These are phyloP conservation scores for Sympetrum striolatum DNA, from an alignment of 2,888 invertebrate genomes.

Conservation along the genomic window DNA sequence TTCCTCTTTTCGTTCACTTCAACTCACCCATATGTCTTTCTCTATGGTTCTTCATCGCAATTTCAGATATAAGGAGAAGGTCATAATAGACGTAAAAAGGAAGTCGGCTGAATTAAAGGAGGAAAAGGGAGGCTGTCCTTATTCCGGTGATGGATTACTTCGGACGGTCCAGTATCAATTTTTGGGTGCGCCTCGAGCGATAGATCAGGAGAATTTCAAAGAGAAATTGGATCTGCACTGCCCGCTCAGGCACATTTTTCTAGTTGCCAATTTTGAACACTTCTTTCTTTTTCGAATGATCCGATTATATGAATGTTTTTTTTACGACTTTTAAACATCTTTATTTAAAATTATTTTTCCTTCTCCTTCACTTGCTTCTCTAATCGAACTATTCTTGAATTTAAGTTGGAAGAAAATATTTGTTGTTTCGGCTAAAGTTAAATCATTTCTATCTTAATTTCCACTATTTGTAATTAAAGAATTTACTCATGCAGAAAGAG, in stretches of 20 bases:
- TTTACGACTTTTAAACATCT: too few relatives aligned
- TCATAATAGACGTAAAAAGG: slow-evolving; percentile 11
- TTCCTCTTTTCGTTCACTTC: neutral
- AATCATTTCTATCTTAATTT: too few relatives aligned
- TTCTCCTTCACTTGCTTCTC: too few relatives aligned
- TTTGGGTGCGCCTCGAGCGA: neutral
- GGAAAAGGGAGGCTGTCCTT: neutral
- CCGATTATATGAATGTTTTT: too few relatives aligned
- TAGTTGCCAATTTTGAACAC: neutral
- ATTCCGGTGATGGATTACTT: slow-evolving; percentile 14
- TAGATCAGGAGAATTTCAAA: neutral
- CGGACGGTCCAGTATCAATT: neutral
- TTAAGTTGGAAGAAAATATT: too few relatives aligned
- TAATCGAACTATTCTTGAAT: too few relatives aligned
- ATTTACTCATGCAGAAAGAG: too few relatives aligned
- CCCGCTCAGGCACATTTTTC: neutral
- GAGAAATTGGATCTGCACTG: neutral
- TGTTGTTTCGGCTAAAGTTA: too few relatives aligned
- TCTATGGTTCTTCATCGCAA: neutral
- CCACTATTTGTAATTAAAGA: too few relatives aligned
- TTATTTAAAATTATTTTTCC: too few relatives aligned
- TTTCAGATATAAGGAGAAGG: neutral
- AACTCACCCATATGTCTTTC: neutral
- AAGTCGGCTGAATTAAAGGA: neutral
- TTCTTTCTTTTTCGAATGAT: neutral